phyloP scores from a whole-genome alignment of 2,113 vertebrate species.

The Cephalophus harveyi region DNA sequence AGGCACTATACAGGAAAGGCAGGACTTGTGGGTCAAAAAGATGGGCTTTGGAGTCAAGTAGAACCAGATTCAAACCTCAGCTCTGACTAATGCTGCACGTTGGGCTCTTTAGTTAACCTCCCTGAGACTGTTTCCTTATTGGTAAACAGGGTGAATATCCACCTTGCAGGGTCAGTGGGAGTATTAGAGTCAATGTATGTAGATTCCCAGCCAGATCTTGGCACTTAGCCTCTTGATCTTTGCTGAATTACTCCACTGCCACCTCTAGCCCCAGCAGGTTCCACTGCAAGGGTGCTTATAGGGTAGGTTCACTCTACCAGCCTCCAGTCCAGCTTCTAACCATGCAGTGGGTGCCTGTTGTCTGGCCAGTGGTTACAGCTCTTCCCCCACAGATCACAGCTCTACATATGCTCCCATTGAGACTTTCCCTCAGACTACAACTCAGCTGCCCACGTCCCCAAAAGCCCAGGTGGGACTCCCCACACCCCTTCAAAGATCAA shows the following conservation, averaged over 20 bases:
- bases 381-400: background rate
- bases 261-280: background rate
- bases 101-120: background rate
- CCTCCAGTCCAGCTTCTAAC: background rate
- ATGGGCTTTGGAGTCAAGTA: background rate
- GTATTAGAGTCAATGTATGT: background rate
- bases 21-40: background rate
- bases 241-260: background rate
- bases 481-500: background rate
- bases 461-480: background rate
- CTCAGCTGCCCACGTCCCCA: background rate
- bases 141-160: background rate
- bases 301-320: background rate
- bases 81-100: background rate
- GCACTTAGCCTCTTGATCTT: background rate
- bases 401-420: background rate
- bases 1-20: background rate
- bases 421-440: background rate
- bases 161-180: background rate
- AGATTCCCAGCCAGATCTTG: background rate
- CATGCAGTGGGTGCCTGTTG: background rate
- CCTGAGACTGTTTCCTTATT: background rate
- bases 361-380: background rate
- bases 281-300: background rate
- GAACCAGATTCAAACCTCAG: background rate